Base-by-base conservation (phyloP, 2,113 vertebrate species). In the Candoia aspera region DNA sequence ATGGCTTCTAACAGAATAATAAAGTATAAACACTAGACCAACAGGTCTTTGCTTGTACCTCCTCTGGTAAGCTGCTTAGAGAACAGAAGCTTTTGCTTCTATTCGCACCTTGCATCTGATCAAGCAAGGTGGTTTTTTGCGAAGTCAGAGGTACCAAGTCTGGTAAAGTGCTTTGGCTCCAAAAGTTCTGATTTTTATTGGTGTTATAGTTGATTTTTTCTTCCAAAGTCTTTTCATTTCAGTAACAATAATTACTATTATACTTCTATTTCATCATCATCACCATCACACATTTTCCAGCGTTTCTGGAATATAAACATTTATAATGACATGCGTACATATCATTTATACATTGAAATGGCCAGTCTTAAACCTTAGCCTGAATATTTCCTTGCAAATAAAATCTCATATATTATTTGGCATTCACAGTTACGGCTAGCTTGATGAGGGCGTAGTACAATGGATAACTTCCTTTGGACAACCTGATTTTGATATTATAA, bases 401-500 rank as follows among this genome's bases (percentile, higher is more conserved):
- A 29, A 73, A 12, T 24, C 19, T 58, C 89, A 24, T 24, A 24
- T 24, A 37, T 90, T 24, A 57, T 42, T 37, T 79, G n/a, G 6
- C 49, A 49, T 49, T 49, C 49, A 49, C 49, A 49, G 49, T 49
- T 49, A 49, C 49, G 6, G 49, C 49, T 49, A 6, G 49, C 6
- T 49, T 49, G 49, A 8, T 49, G 49, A 49, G 49, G 49, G 49
- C 49, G 3, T 49, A 8, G 91, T 91, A 92, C 89, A 96, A 94
- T 93, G 92, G 93, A 46, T 92, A 49, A 49, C 58, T 62, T 62
- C 79, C 23, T 19, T 29, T 57, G 53, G 86, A 89, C 91, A 95
- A 90, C 92, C 92, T 94, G 93, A 93, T 94, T 95, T 94, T 91
- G 54, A 95, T 95, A 92, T 90, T 93, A 53, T 37, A 87, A 87